Conservation (phyloP, 2,113 vertebrate genomes). For the Trochalopteron elliotii region DNA sequence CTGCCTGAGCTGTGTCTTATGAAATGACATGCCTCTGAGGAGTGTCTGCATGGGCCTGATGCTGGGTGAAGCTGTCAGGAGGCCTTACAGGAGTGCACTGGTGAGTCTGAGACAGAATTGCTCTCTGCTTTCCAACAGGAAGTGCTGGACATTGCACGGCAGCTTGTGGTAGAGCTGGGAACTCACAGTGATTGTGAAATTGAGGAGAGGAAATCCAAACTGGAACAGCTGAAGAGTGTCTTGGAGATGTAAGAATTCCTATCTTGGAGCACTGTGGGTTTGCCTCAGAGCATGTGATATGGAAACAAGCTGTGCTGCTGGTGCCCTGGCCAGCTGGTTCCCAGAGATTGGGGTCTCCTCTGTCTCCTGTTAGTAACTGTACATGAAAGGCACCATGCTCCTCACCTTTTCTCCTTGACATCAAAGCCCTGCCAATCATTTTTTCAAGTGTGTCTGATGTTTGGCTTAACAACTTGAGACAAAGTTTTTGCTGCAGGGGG, state of each 20-base stretch:
- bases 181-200: slow-evolving; percentile 88
- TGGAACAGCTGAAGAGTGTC: slow-evolving; percentile 96
- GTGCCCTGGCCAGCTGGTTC: not conserved
- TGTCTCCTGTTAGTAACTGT: not conserved
- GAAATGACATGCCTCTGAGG: not conserved
- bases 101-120: not conserved
- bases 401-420: not conserved
- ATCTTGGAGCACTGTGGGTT: not conserved
- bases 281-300: not conserved
- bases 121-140: slow-evolving; percentile 76
- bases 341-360: not conserved
- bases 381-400: not conserved
- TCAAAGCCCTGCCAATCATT: not conserved
- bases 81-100: not conserved
- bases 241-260: slow-evolving; percentile 89
- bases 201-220: slow-evolving; percentile 92
- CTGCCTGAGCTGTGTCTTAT: not conserved
- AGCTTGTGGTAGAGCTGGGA: slow-evolving; percentile 88
- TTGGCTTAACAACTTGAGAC: not conserved
- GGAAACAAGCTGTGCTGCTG: not conserved
- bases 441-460: not conserved
- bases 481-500: not conserved
- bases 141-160: slow-evolving; percentile 93
- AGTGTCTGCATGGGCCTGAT: not conserved
- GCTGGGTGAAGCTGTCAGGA: not conserved